A percentile compares a stretch with the other conserved stretches of the same genome.
These are phyloP conservation scores for Achlya flavicornis DNA, from an alignment of 2,888 invertebrate species.

Conservation along the genomic window DNA sequence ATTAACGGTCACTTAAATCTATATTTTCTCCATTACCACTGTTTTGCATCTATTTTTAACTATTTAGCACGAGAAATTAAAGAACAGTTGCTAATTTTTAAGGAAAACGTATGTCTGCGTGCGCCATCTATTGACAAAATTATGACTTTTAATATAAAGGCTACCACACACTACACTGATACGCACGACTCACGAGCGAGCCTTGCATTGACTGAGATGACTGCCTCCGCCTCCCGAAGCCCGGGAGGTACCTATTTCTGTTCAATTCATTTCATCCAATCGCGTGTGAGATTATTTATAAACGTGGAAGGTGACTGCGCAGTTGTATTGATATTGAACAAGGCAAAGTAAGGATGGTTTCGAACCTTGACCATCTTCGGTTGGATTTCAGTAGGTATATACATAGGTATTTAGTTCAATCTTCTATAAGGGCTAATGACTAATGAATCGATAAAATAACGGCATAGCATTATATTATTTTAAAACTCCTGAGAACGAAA, in stretches of 20 bases:
- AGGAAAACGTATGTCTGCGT: background rate
- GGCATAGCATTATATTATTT: too few species aligned
- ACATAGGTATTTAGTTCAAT: background rate
- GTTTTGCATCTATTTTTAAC: background rate
- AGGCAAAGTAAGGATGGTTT: conserved; percentile 26
- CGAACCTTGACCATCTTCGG: background rate
- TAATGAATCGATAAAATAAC: background rate
- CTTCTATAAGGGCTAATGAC: background rate
- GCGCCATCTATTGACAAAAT: conserved; percentile 29
- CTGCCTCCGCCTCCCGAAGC: conserved; percentile 2
- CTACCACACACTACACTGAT: background rate
- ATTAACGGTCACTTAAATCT: background rate
- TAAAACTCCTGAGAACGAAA: too few species aligned
- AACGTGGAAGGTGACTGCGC: conserved; percentile 29
- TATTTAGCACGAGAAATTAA: background rate
- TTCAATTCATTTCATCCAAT: conserved; percentile 36
- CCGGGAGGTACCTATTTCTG: conserved; percentile 13
- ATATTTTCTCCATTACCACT: background rate
- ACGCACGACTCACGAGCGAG: background rate
- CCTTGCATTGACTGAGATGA: conserved; percentile 4
- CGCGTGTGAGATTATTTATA: conserved; percentile 42
- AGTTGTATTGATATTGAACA: conserved; percentile 25
- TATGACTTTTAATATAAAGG: conserved; percentile 8
- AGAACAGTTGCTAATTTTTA: background rate
- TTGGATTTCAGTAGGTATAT: background rate